Evolutionary conservation across 2,113 vertebrate species (phyloP), one percentile per base, ranked within the genome.

Genomic region (Barbus barbus): DNA sequence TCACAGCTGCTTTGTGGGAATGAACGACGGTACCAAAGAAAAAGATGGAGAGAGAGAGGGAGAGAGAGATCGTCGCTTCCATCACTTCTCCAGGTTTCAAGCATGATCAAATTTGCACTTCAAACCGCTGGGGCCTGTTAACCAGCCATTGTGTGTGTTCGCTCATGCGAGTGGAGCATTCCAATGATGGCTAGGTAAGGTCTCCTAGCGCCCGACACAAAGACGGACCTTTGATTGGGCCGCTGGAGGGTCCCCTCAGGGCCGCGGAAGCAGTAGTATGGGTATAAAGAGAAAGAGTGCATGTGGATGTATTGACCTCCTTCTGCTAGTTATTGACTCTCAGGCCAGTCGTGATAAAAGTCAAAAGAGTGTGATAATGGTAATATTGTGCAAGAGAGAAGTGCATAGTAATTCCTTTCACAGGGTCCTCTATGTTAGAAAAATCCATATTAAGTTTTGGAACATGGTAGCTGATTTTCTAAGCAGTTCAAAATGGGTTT

Each of bases 21-120:
- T 48, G 46, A 85, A 75, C 22, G 24, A 58, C 20, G 11, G 53
- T 14, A 85, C 31, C 20, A 61, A 58, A 72, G 22, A 46, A 28
- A 72, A 24, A 81, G 9, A 28, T 48, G 8, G 41, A 36, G 24
- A 63, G 71, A 44, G 41, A 44, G 41, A 75, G 38, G 2, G 38
- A 41, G 38, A 38, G 46, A 71, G 75, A 53, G 65, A 84, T 67
- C 1, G 18, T 41, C 9, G 20, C 24, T 81, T 24, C 72, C 56
- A 90, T 91, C 90, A 91, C 75, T 86, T 69, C 65, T 85, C 75
- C 41, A 91, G 91, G 90, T 93, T 93, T 92, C 93, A 93, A 93
- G 90, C 88, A 91, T 69, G 89, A 93, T 91, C 91, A 93, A 88
- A 94, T 94, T 92, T 94, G 89, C 90, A 95, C 91, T 93, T 92